Percentiles rank a stretch among this genome's conserved stretches.
Evolutionary conservation across 2,888 invertebrate genomes (phyloP).

Genomic region (Agrotis clavis): DNA sequence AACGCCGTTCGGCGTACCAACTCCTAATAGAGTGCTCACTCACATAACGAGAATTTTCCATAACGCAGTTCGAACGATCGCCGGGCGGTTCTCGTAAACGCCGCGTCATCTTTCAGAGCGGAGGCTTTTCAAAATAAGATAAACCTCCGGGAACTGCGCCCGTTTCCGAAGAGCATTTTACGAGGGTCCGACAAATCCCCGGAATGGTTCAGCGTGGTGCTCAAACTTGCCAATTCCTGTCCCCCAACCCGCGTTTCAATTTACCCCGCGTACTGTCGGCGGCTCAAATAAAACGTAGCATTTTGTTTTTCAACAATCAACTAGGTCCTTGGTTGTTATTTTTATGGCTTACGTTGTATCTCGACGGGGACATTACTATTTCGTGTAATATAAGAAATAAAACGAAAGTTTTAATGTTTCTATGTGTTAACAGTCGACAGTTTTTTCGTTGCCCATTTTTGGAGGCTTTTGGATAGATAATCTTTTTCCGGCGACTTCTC

Average conservation of each 20-base stretch:
- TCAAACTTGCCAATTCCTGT: conserved; percentile 79
- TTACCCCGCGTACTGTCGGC: conserved; percentile 79
- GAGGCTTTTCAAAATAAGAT: conserved; percentile 80
- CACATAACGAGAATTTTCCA: conserved; percentile 71
- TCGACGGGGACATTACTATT: conserved; percentile 65
- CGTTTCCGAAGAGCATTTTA: conserved; percentile 81
- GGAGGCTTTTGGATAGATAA: too few relatives aligned
- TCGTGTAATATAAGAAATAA: conserved; percentile 52
- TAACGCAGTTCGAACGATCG: conserved; percentile 67
- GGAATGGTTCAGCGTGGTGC: conserved; percentile 75
- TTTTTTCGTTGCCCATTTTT: neutral
- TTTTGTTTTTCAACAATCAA: conserved; percentile 78
- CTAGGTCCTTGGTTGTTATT: conserved; percentile 74
- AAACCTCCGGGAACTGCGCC: conserved; percentile 72
- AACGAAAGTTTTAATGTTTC: conserved; percentile 54
- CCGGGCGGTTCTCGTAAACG: conserved; percentile 65
- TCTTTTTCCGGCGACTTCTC: too few relatives aligned
- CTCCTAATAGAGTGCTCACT: conserved; percentile 64
- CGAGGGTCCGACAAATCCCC: conserved; percentile 84
- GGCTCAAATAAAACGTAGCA: conserved; percentile 76
- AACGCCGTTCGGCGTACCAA: too few relatives aligned
- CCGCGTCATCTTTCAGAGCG: conserved; percentile 74
- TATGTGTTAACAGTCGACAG: conserved; percentile 23
- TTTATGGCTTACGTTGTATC: conserved; percentile 73
- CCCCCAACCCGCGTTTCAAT: conserved; percentile 83